These are phyloP conservation scores for Drosophila suboccidentalis DNA, from an alignment of 2,888 invertebrate species.

Conservation along the genomic window DNA sequence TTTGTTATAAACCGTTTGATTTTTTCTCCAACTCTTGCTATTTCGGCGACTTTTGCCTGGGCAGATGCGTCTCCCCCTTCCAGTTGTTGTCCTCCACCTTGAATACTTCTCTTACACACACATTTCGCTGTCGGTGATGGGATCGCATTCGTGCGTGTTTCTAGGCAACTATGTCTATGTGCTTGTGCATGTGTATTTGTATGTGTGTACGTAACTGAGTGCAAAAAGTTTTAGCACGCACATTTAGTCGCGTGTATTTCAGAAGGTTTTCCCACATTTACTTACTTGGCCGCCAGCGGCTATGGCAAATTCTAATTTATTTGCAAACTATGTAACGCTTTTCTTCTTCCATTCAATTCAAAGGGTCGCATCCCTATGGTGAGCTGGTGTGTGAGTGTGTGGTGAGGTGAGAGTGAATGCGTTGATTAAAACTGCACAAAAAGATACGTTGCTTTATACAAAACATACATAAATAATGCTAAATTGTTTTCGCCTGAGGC, in stretches of 20 bases:
- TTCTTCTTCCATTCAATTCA: slow-evolving; percentile 22
- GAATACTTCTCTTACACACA: slow-evolving; percentile 36
- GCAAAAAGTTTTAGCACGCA: slow-evolving; percentile 66
- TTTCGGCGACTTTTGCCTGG: slow-evolving; percentile 7
- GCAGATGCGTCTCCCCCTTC: neutral
- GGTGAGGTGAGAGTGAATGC: slow-evolving; percentile 20
- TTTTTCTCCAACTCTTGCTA: slow-evolving; percentile 1
- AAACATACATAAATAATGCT: slow-evolving; percentile 53
- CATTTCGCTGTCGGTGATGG: slow-evolving; percentile 26
- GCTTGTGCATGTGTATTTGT: slow-evolving; percentile 11
- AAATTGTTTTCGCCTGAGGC: slow-evolving; percentile 29
- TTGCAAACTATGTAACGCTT: slow-evolving; percentile 67
- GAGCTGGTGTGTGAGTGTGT: slow-evolving; percentile 1
- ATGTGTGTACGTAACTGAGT: slow-evolving; percentile 27
- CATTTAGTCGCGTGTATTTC: slow-evolving; percentile 56
- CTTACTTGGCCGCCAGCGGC: slow-evolving; percentile 68
- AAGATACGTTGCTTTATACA: slow-evolving; percentile 30
- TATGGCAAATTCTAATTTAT: slow-evolving; percentile 76
- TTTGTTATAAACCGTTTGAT: too few relatives aligned
- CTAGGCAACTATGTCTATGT: slow-evolving; percentile 18
- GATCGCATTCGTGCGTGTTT: slow-evolving; percentile 6
- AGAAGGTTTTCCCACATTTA: slow-evolving; percentile 56
- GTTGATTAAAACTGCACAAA: slow-evolving; percentile 57
- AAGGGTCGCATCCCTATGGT: slow-evolving; percentile 1
- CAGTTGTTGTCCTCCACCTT: neutral